Conservation (phyloP, 2,888 invertebrate species). For the Coronaproctus castanopsis region DNA sequence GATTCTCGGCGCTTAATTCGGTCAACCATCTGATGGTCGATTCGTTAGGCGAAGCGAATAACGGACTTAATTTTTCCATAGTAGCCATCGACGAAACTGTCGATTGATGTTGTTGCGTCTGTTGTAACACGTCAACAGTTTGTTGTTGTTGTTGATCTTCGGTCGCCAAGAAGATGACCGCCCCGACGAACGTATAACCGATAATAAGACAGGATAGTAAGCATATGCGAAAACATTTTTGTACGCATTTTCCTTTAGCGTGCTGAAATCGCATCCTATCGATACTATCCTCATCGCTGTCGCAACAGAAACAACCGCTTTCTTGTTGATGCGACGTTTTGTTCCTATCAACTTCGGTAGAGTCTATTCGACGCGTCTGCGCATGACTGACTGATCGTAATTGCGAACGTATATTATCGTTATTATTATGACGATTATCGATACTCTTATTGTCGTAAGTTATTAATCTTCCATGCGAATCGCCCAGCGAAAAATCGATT, state of each 20-base stretch:
- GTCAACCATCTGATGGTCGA: conserved; percentile 15
- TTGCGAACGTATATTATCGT: no score
- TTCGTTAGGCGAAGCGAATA: conserved; percentile 14
- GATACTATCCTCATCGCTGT: conserved; percentile 36
- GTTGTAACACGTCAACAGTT: conserved; percentile 20
- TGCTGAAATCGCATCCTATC: conserved; percentile 33
- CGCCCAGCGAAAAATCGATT: neutral
- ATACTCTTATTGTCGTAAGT: no score
- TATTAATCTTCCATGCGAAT: no score
- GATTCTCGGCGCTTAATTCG: conserved; percentile 32
- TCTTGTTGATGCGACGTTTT: conserved; percentile 1
- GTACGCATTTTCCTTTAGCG: conserved; percentile 39
- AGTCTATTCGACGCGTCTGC: neutral
- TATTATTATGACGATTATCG: no score
- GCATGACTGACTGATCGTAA: no score
- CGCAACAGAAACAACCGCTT: conserved; percentile 32
- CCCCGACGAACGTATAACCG: conserved; percentile 55
- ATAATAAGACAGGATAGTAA: conserved; percentile 61
- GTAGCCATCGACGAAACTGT: conserved; percentile 28
- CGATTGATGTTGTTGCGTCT: conserved; percentile 26
- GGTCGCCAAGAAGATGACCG: conserved; percentile 66
- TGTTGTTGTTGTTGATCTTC: conserved; percentile 28
- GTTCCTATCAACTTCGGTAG: neutral
- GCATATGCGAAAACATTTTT: conserved; percentile 57
- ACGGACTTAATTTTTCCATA: conserved; percentile 5